A percentile compares a stretch with the other conserved stretches of the same genome.
phyloP scores from a whole-genome alignment of 92 coral and sea anemone species.

The Umimayanthus chanpuru region DNA sequence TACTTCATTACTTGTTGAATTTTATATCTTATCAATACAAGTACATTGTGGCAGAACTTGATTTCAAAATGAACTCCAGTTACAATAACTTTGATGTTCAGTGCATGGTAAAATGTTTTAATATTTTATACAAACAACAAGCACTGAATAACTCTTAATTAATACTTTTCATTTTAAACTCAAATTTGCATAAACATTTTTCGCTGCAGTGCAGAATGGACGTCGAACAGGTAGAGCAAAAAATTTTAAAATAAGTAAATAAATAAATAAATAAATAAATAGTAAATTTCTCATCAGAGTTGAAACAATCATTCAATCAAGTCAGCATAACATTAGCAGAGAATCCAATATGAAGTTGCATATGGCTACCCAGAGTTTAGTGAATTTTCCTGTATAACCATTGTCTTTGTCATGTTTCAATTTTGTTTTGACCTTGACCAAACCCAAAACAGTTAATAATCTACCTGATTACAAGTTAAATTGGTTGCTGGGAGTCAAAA shows the following conservation, averaged over 20 bases:
- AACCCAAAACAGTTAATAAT: conserved; percentile 19
- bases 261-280: not conserved
- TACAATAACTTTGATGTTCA: not conserved
- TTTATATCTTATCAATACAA: too few species aligned
- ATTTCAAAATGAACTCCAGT: not conserved
- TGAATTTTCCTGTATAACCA: not conserved
- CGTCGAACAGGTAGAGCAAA: not conserved
- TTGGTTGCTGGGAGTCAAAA: not conserved
- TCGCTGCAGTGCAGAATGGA: conserved; percentile 4
- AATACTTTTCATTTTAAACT: not conserved
- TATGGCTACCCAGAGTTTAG: not conserved
- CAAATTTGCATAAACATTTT: not conserved
- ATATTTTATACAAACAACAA: not conserved
- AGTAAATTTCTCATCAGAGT: not conserved
- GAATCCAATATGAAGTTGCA: too few species aligned
- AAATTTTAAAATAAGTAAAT: not conserved
- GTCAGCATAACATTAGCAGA: not conserved
- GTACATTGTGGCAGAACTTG: not conserved
- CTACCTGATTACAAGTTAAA: not conserved
- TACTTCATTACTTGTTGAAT: not conserved
- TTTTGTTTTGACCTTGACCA: conserved; percentile 13
- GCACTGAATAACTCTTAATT: not conserved
- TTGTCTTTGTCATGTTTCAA: not conserved
- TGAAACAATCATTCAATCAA: not conserved
- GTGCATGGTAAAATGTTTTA: not conserved